Base-by-base conservation (phyloP, 2,888 invertebrate species). In the Teleiodes luculella region DNA sequence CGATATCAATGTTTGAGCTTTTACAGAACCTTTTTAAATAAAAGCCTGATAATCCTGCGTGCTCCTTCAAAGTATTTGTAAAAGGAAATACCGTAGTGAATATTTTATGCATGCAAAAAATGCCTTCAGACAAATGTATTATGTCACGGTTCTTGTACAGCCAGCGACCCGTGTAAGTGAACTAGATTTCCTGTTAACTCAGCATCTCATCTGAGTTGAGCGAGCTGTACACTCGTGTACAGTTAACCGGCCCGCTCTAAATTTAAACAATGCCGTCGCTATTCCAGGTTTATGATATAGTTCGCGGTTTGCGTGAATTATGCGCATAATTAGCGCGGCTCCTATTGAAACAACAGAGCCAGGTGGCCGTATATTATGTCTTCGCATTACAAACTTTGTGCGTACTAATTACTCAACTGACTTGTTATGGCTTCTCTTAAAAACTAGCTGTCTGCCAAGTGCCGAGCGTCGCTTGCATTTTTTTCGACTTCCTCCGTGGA, bases 121-220 rank as follows among this genome's bases (percentile, higher is more conserved):
- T 33, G n/a, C n/a, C 8, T 33, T 8, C 33, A 33, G 33, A 33
- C 11, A 41, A 24, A 41, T n/a, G 41, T 41, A 41, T n/a, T 43
- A 28, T 43, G 68, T 73, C 65, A 69, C 71, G 72, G 73, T 74
- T 59, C 66, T 68, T 75, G 72, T 75, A 67, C 66, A 65, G 65
- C 66, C 76, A 78, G 64, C 80, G 77, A 80, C 74, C 79, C 77
- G 77, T 83, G 73, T 66, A 78, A 74, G 77, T 80, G 82, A 74
- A 78, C 79, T 78, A 79, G 78, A 80, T 80, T 81, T 80, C 76
- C 78, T 77, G 78, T 71, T 72, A 72, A 72, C 70, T 67, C 65
- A 49, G 63, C 68, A 70, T 67, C 64, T 63, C 24, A 24, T 24
- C 24, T 24, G 24, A 24, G 68, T 60, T 69, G 63, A 52, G 47